phyloP scores from a whole-genome alignment of 2,797 vertebrate genomes.

The Dicrostonyx torquatus region DNA sequence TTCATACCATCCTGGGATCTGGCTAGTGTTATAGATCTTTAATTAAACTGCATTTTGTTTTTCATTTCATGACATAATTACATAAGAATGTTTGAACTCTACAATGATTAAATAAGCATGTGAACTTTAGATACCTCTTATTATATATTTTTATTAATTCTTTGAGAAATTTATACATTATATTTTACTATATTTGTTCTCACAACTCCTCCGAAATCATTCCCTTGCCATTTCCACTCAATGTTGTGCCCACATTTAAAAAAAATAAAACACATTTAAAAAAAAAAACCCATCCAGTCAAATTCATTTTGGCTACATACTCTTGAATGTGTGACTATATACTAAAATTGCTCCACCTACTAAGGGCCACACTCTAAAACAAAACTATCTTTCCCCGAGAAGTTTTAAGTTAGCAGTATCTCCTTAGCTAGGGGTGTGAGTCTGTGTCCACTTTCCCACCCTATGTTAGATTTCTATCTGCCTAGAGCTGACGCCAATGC shows the following conservation, averaged over 20 bases:
- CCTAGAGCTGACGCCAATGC: background rate
- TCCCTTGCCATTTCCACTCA: background rate
- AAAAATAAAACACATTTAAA: too few species aligned
- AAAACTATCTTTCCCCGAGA: background rate
- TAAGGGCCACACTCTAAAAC: background rate
- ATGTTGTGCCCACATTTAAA: too few species aligned
- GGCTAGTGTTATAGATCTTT: background rate
- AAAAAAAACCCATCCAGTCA: background rate
- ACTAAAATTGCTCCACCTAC: too few species aligned
- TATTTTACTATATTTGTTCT: background rate
- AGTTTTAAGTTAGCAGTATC: background rate
- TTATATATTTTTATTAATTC: background rate
- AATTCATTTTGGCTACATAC: background rate
- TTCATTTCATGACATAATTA: background rate
- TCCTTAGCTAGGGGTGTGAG: background rate
- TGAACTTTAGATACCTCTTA: background rate
- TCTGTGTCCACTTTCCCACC: background rate
- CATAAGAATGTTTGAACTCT: conserved; percentile 4
- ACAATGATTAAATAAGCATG: background rate
- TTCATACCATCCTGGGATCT: background rate
- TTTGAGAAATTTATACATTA: background rate
- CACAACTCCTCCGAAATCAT: background rate
- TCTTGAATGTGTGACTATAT: background rate
- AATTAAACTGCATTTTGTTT: conserved; percentile 27
- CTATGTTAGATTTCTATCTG: background rate